Conservation (phyloP, 37 sponge, comb jelly and placozoan genomes). For the Theonella swinhoei region DNA sequence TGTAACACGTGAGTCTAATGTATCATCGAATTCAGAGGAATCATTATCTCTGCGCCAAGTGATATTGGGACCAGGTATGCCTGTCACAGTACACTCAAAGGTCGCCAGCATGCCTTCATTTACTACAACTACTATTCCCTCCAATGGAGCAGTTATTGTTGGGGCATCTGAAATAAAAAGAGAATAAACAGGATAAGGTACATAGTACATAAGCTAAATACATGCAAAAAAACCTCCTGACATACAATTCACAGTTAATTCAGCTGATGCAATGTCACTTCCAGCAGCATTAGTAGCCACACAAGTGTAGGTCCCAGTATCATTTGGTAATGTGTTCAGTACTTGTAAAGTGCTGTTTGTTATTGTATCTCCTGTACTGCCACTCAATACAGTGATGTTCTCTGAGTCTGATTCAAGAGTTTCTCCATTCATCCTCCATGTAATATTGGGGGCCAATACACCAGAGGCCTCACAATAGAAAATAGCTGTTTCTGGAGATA, state of each 20-base stretch:
- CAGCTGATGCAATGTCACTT: background rate
- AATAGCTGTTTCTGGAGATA: background rate
- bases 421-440: background rate
- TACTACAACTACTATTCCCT: background rate
- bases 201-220: background rate
- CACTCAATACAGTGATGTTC: too few species aligned
- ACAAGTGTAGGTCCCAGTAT: conserved; percentile 52
- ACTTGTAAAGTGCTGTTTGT: conserved; percentile 12
- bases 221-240: background rate
- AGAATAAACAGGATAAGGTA: background rate
- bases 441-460: background rate
- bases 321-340: background rate
- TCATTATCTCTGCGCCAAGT: conserved; percentile 24
- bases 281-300: conserved; percentile 53
- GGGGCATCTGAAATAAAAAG: conserved; percentile 5
- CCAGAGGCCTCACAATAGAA: background rate
- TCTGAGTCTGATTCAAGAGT: background rate
- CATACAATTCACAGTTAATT: conserved; percentile 64
- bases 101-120: conserved; percentile 23
- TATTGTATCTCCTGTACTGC: background rate
- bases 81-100: conserved; percentile 48
- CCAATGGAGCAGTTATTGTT: background rate
- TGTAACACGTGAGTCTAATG: background rate
- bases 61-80: conserved; percentile 42
- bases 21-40: background rate